Percentiles rank a stretch among this genome's conserved stretches.
phyloP scores from a whole-genome alignment of 2,113 vertebrate species.

The Physeter macrocephalus region DNA sequence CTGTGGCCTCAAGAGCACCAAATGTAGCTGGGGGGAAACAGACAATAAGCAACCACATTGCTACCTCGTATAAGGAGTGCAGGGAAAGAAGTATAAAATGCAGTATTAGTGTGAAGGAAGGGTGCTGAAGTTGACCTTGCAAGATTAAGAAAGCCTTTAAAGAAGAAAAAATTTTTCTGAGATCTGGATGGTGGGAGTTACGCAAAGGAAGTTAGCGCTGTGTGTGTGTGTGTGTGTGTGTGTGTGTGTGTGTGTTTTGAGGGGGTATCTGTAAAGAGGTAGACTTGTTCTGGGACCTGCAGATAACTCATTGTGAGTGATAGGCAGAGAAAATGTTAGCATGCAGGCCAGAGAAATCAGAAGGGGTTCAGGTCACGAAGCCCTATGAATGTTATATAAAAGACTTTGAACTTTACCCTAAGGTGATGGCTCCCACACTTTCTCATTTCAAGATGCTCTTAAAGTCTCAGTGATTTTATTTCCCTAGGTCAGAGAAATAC shows the following conservation, averaged over 20 bases:
- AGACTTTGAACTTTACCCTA: not conserved
- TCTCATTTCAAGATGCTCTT: not conserved
- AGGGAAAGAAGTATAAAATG: not conserved
- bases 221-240: not conserved
- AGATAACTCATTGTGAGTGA: not conserved
- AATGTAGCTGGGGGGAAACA: rapidly evolving
- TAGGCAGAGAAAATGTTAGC: not conserved
- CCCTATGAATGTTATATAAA: not conserved
- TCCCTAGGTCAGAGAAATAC: not conserved
- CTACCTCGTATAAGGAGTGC: not conserved
- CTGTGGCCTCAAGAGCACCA: no score
- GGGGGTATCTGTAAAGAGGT: not conserved
- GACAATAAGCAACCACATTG: no score
- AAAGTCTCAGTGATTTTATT: not conserved
- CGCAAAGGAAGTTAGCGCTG: not conserved
- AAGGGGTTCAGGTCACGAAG: not conserved
- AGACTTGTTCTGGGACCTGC: not conserved
- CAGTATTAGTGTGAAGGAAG: not conserved
- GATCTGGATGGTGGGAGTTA: not conserved
- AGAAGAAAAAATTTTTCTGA: not conserved
- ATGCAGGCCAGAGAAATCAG: not conserved
- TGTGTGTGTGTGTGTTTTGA: not conserved
- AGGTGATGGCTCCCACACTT: not conserved
- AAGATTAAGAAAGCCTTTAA: not conserved
- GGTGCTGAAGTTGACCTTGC: not conserved